phyloP scores from a whole-genome alignment of 2,888 invertebrate species.

The Noctua pronuba region DNA sequence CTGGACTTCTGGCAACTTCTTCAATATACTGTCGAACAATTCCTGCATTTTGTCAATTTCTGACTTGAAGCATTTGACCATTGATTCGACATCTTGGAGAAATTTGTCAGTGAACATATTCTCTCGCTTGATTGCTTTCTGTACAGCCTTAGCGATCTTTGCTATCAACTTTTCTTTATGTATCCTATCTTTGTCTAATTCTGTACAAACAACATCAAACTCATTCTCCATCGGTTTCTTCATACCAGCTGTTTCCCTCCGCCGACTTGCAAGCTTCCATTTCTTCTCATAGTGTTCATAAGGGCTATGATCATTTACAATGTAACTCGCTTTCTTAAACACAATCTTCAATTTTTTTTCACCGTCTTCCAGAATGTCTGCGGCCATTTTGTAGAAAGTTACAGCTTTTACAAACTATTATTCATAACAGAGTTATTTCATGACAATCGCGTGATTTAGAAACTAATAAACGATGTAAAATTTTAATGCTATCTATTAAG shows the following conservation, averaged over 20 bases:
- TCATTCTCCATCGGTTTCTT: neutral
- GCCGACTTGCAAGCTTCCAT: neutral
- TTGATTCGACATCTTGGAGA: conserved; percentile 68
- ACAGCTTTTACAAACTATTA: conserved; percentile 13
- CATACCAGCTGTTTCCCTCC: neutral
- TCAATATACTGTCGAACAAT: conserved; percentile 63
- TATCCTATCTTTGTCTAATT: conserved; percentile 12
- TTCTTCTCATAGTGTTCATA: conserved; percentile 5
- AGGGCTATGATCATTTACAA: neutral
- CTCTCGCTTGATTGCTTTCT: conserved; percentile 58
- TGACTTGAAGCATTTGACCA: conserved; percentile 68
- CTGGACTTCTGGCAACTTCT: conserved; percentile 66
- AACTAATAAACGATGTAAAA: neutral
- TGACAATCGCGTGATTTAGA: conserved; percentile 7
- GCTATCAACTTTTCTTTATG: conserved; percentile 13
- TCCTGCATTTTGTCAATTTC: conserved; percentile 68
- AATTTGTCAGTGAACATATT: conserved; percentile 71
- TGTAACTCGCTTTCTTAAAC: conserved; percentile 38
- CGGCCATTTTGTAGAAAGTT: conserved; percentile 43
- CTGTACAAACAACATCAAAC: neutral
- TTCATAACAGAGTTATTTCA: conserved; percentile 18
- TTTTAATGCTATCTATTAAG: neutral
- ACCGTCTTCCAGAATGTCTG: conserved; percentile 2
- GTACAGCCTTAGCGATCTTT: conserved; percentile 28
- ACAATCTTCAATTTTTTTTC: conserved; percentile 63